Conservation (phyloP, 1,140 invertebrate species). For the Zaprionus nigranus region DNA sequence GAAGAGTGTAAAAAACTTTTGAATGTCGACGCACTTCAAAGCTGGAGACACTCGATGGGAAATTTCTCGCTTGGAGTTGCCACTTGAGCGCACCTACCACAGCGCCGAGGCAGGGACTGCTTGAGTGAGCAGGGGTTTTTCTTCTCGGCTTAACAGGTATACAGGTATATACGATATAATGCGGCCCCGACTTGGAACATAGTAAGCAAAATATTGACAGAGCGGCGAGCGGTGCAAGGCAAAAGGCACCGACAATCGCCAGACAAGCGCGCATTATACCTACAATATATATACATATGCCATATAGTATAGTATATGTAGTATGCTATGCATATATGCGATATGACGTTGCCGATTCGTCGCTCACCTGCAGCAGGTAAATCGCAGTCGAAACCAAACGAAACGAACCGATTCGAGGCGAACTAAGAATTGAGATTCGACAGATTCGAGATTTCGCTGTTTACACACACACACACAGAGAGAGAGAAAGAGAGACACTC, state of each 20-base stretch:
- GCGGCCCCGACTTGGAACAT: conserved; percentile 56
- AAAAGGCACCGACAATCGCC: conserved; percentile 65
- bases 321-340: conserved; percentile 47
- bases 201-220: conserved; percentile 83
- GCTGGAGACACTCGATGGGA: conserved; percentile 51
- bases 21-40: conserved; percentile 70
- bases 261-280: conserved; percentile 11
- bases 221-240: conserved; percentile 72
- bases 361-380: conserved; percentile 30
- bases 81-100: conserved; percentile 78
- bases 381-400: conserved; percentile 9
- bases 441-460: conserved; percentile 54
- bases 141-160: conserved; percentile 57
- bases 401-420: conserved; percentile 23
- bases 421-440: conserved; percentile 47
- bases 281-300: not conserved
- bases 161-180: conserved; percentile 42
- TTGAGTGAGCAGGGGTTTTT: conserved; percentile 10
- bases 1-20: conserved; percentile 49
- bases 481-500: no score
- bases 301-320: conserved; percentile 36
- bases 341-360: conserved; percentile 78
- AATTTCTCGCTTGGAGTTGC: conserved; percentile 65
- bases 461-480: conserved; percentile 59
- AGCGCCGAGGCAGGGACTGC: conserved; percentile 38